These are phyloP conservation scores for Bruchidius siliquastri DNA, from an alignment of 2,888 invertebrate species.

Conservation along the genomic window DNA sequence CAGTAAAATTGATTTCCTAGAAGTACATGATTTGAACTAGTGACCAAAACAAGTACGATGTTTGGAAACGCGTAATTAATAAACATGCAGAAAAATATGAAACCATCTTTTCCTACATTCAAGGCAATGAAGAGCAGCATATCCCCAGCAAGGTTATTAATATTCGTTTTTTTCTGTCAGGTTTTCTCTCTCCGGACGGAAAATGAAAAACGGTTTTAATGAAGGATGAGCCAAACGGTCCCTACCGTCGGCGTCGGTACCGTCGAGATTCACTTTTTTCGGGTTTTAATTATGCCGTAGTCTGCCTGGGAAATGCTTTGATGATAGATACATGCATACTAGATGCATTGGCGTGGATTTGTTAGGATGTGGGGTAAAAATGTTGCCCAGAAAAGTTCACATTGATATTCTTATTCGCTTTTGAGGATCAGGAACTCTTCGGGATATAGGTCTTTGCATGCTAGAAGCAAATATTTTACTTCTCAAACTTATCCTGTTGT, in stretches of 20 bases:
- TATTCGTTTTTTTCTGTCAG: not conserved
- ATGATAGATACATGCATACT: not conserved
- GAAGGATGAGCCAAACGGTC: not conserved
- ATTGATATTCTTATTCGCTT: too few species aligned
- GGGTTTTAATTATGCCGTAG: not conserved
- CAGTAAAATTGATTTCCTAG: too few species aligned
- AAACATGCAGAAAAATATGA: not conserved
- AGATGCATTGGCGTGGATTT: not conserved
- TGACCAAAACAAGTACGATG: too few species aligned
- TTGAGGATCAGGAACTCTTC: too few species aligned
- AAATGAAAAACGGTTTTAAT: not conserved
- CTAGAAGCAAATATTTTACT: too few species aligned
- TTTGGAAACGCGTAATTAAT: not conserved
- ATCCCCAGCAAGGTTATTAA: not conserved
- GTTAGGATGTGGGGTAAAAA: too few species aligned
- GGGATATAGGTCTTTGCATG: too few species aligned
- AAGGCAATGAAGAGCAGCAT: not conserved
- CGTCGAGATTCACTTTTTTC: not conserved
- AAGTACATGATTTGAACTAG: too few species aligned
- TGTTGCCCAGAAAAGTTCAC: too few species aligned
- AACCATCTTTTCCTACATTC: not conserved
- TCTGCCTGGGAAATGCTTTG: not conserved
- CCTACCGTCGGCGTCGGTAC: not conserved
- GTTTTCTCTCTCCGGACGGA: not conserved
- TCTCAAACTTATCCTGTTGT: too few species aligned